These are phyloP conservation scores for Cottoperca gobio DNA, from an alignment of 2,797 vertebrate genomes.

Conservation along the genomic window DNA sequence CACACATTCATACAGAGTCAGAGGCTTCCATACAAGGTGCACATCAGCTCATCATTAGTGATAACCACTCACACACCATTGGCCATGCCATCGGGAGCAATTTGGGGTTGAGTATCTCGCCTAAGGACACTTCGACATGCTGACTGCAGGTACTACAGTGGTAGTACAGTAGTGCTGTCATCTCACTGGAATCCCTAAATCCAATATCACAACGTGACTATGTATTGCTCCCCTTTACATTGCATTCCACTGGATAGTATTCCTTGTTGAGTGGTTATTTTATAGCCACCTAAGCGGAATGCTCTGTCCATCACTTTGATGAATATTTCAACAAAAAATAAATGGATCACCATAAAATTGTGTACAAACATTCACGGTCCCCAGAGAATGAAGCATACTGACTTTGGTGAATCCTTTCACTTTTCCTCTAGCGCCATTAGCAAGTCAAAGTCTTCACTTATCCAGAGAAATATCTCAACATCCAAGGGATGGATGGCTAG, in stretches of 20 bases:
- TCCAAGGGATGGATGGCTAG: neutral
- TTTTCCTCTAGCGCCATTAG: neutral
- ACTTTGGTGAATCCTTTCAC: neutral
- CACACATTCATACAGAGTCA: too few species aligned
- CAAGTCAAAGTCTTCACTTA: neutral
- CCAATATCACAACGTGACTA: neutral
- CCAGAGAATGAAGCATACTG: neutral
- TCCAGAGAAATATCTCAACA: neutral
- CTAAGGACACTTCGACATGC: too few species aligned
- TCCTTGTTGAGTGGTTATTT: neutral
- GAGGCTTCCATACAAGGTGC: too few species aligned
- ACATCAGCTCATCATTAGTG: too few species aligned
- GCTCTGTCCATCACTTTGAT: neutral
- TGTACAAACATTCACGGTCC: neutral
- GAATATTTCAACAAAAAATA: neutral
- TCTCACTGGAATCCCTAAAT: constrained; percentile 29
- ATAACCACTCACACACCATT: too few species aligned
- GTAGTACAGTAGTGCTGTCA: constrained; percentile 10
- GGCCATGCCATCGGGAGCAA: too few species aligned
- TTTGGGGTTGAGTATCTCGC: too few species aligned
- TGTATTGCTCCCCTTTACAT: constrained; percentile 5
- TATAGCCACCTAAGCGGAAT: neutral
- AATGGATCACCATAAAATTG: neutral
- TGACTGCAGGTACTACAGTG: too few species aligned
- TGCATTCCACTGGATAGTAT: neutral